phyloP scores from a whole-genome alignment of 23 tunicate species.

The Phallusia fumigata region DNA sequence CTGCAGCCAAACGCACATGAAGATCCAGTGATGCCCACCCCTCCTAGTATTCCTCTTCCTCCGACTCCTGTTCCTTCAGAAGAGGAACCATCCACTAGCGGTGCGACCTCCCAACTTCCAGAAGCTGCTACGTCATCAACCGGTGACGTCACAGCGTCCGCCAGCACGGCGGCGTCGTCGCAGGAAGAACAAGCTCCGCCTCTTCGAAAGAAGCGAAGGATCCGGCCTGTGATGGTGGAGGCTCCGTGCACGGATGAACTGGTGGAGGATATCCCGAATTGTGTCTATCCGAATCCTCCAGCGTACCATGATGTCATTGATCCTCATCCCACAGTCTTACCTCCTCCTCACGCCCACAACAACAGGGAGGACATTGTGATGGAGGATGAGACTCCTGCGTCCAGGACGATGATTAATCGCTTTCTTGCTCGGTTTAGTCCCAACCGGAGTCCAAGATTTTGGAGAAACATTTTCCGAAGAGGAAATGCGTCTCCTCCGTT shows the following conservation, averaged over 20 bases:
- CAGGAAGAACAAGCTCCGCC: conserved; percentile 62
- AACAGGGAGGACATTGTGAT: conserved; percentile 6
- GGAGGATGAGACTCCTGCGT: not conserved
- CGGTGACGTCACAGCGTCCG: not conserved
- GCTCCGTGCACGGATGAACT: conserved; percentile 68
- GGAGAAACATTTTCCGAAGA: not conserved
- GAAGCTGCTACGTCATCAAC: not conserved
- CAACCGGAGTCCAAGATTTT: not conserved
- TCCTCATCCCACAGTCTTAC: not conserved
- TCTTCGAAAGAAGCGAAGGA: conserved; percentile 57
- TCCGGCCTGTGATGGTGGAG: conserved; percentile 70
- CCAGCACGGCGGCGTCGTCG: not conserved
- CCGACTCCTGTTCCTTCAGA: not conserved
- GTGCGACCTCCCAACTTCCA: not conserved
- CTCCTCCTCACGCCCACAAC: not conserved
- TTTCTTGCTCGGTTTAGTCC: not conserved
- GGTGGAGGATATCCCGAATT: conserved; percentile 62
- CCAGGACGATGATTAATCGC: not conserved
- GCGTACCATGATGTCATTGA: conserved; percentile 35
- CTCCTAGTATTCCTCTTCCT: not conserved
- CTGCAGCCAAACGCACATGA: not conserved
- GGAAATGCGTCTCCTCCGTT: not conserved
- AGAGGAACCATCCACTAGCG: not conserved
- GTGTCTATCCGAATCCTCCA: conserved; percentile 86
- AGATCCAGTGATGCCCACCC: not conserved